These are phyloP conservation scores for Anguilla obscura DNA, from an alignment of 2,797 vertebrate species.

Conservation along the genomic window DNA sequence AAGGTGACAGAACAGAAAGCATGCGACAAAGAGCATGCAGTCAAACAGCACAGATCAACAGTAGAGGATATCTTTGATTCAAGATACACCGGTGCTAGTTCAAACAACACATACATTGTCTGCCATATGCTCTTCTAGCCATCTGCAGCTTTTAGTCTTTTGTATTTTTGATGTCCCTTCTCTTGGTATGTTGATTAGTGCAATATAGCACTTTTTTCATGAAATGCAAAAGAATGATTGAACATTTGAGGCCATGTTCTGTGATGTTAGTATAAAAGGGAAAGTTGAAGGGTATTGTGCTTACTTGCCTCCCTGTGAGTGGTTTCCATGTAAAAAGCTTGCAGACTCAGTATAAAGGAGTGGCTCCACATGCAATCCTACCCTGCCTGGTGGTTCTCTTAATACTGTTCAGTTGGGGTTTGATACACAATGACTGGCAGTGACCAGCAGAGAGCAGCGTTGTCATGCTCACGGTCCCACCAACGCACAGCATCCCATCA, in stretches of 20 bases:
- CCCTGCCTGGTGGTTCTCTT: neutral
- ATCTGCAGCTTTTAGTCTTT: neutral
- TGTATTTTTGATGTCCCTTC: neutral
- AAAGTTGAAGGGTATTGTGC: neutral
- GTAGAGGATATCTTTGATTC: neutral
- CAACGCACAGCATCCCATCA: neutral
- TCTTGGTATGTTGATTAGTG: neutral
- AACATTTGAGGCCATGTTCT: conserved; percentile 8
- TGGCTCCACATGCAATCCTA: neutral
- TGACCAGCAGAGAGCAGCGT: conserved; percentile 46
- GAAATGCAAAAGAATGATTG: neutral
- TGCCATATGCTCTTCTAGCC: neutral
- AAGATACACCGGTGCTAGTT: neutral
- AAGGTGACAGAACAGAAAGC: conserved; percentile 34
- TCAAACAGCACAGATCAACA: neutral
- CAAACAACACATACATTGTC: neutral
- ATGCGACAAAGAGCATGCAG: neutral
- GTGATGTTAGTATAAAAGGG: neutral
- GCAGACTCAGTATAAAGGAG: neutral
- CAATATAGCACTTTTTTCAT: neutral
- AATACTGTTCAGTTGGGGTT: neutral
- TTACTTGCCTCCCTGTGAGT: neutral
- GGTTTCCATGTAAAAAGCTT: neutral
- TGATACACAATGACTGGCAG: neutral
- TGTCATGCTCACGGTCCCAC: neutral